phyloP scores from a whole-genome alignment of 2,888 invertebrate species.

The Pachydiplax longipennis region DNA sequence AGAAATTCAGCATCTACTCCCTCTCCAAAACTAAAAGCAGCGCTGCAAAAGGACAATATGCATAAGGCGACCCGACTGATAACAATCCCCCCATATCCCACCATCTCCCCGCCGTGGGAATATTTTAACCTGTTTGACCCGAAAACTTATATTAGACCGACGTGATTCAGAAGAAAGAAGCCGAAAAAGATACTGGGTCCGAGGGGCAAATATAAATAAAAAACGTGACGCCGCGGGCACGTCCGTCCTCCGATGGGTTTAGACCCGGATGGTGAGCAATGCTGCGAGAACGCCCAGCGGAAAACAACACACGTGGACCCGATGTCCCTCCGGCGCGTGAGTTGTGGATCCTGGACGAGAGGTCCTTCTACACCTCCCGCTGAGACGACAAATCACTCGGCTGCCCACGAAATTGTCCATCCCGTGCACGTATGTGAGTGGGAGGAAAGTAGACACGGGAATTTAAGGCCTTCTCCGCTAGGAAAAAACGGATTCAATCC shows the following conservation, averaged over 20 bases:
- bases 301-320: neutral
- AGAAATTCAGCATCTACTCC: no score
- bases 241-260: neutral
- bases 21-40: no score
- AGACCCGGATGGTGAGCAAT: constrained; percentile 16
- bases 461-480: neutral
- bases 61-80: neutral
- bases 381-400: neutral
- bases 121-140: neutral
- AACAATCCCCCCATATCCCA: neutral
- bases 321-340: neutral
- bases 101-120: neutral
- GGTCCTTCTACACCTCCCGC: neutral
- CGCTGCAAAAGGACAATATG: neutral
- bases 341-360: neutral
- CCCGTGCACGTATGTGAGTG: neutral
- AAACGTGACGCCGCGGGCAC: neutral
- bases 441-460: neutral
- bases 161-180: neutral
- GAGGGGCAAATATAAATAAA: neutral
- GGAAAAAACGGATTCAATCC: neutral
- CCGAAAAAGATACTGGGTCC: neutral
- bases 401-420: constrained; percentile 24
- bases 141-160: neutral
- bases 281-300: neutral